phyloP scores from a whole-genome alignment of 2,113 vertebrate genomes.

The Oryzias javanicus region DNA sequence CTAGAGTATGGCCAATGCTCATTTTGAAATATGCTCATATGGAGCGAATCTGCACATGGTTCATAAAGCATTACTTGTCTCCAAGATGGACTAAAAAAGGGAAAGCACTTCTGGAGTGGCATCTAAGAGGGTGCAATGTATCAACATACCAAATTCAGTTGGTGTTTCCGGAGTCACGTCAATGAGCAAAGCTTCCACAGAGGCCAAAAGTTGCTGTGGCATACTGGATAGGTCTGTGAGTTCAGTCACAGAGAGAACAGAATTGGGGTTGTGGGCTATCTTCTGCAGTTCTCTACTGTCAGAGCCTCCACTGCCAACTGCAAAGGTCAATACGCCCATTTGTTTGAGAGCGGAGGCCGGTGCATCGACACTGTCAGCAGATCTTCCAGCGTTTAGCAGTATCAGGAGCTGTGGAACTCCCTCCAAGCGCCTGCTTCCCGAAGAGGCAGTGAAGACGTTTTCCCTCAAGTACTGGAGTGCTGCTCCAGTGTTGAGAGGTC shows the following conservation, averaged over 20 bases:
- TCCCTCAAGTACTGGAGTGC: conserved; percentile 68
- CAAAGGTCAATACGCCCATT: conserved; percentile 40
- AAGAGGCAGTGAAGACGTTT: conserved; percentile 75
- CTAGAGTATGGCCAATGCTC: too few species aligned
- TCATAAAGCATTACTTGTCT: too few species aligned
- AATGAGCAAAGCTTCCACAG: conserved; percentile 19
- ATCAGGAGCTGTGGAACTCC: conserved; percentile 78
- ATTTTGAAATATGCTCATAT: too few species aligned
- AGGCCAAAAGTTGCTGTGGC: conserved; percentile 35
- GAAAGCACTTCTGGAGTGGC: not conserved
- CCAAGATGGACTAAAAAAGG: too few species aligned
- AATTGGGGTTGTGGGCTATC: conserved; percentile 28
- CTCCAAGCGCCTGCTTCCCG: conserved; percentile 80
- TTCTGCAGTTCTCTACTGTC: conserved; percentile 32
- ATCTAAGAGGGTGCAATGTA: not conserved
- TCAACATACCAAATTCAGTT: conserved; percentile 24
- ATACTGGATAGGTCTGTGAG: conserved; percentile 68
- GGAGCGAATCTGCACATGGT: conserved; percentile 9
- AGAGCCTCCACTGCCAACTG: conserved; percentile 36
- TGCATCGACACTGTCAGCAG: conserved; percentile 48
- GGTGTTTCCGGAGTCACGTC: conserved; percentile 2
- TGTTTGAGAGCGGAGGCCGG: conserved; percentile 54
- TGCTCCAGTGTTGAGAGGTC: conserved; percentile 33
- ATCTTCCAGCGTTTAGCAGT: conserved; percentile 53
- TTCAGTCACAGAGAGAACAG: conserved; percentile 30